phyloP scores from a whole-genome alignment of 2,113 vertebrate species.

The Stigmatopora nigra region DNA sequence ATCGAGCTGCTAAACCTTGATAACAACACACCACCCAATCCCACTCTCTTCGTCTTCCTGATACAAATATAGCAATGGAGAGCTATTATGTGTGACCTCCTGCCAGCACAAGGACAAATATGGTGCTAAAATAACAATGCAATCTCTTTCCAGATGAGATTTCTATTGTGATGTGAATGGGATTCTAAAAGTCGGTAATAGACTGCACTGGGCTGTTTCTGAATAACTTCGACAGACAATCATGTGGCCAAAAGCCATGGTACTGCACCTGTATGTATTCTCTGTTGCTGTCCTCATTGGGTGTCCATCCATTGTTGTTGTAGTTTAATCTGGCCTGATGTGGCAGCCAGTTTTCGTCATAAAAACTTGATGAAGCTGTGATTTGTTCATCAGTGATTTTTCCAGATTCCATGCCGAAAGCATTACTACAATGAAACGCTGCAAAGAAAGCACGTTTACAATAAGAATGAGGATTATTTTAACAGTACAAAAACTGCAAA shows the following conservation, averaged over 20 bases:
- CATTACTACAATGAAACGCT: conserved; percentile 91
- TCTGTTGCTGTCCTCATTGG: conserved; percentile 86
- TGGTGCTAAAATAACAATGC: conserved; percentile 12
- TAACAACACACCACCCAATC: conserved; percentile 33
- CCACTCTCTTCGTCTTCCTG: conserved; percentile 1
- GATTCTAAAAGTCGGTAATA: not conserved
- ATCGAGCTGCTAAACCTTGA: conserved; percentile 41
- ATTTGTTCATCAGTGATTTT: conserved; percentile 93
- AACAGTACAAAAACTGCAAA: no score
- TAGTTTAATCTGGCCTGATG: conserved; percentile 90
- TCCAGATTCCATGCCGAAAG: conserved; percentile 91
- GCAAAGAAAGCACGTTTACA: not conserved
- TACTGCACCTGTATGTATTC: conserved; percentile 89
- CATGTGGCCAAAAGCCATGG: not conserved
- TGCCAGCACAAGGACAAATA: conserved; percentile 22
- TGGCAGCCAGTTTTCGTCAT: conserved; percentile 82
- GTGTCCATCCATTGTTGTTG: conserved; percentile 92
- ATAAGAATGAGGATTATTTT: not conserved
- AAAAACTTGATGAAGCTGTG: conserved; percentile 84
- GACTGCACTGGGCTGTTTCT: not conserved
- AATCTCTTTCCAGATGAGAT: conserved; percentile 18
- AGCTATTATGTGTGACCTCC: conserved; percentile 38
- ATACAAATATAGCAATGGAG: conserved; percentile 38
- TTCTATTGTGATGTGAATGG: not conserved
- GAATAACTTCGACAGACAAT: not conserved